phyloP scores from a whole-genome alignment of 2,113 vertebrate species.

The Chaenogobius annularis region DNA sequence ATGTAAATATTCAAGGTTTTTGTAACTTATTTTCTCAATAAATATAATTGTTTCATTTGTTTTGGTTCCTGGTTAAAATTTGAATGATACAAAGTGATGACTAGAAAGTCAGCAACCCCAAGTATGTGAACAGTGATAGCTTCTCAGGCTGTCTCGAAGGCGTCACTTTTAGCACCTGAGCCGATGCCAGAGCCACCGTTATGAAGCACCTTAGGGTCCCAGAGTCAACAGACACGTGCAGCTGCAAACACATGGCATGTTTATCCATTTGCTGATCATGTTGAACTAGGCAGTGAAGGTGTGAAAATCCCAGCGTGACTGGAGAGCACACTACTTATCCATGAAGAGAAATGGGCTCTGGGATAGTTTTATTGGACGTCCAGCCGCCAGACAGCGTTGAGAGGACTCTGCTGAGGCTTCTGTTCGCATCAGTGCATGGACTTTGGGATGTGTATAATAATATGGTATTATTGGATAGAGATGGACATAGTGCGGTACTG shows the following conservation, averaged over 20 bases:
- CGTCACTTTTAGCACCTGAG: constrained; percentile 54
- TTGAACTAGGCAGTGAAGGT: constrained; percentile 36
- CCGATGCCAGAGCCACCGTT: constrained; percentile 12
- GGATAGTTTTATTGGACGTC: constrained; percentile 14
- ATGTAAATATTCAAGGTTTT: constrained; percentile 59
- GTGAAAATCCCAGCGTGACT: constrained; percentile 38
- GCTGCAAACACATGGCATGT: constrained; percentile 62
- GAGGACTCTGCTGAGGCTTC: neutral
- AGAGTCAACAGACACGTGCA: constrained; percentile 59
- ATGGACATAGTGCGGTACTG: no score
- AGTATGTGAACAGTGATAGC: constrained; percentile 33
- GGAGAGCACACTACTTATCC: constrained; percentile 1
- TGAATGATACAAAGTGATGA: neutral
- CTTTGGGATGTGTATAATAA: neutral
- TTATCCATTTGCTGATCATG: constrained; percentile 54
- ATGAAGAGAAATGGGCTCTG: constrained; percentile 4
- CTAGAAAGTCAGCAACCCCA: neutral
- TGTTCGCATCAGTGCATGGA: neutral
- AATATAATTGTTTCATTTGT: constrained; percentile 27
- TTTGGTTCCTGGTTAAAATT: neutral
- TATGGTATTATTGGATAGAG: neutral
- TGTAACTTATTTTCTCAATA: constrained; percentile 55
- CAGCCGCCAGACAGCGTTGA: neutral
- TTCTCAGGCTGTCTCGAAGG: constrained; percentile 26
- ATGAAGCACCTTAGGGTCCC: constrained; percentile 21